Evolutionary conservation across 2,888 invertebrate genomes (phyloP), one percentile per base, ranked within the genome.

Genomic region (Acanthoscelides obtectus): DNA sequence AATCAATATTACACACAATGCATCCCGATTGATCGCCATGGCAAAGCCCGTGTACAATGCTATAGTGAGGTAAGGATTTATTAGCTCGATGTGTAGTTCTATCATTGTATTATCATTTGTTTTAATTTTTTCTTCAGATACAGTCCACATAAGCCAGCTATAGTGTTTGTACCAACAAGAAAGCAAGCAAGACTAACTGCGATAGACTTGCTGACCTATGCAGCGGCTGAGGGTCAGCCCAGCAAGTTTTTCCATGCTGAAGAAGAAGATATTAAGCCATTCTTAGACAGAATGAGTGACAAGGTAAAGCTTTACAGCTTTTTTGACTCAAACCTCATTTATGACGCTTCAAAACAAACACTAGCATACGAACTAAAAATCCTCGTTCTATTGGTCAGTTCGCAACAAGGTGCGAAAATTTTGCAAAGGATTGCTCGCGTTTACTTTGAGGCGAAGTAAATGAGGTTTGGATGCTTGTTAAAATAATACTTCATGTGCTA

Each of bases 1-100:
- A 20, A 95, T 98, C 86, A 99, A 98, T 87, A 94, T 99, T 66
- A 97, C 98, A 0, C 99, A 99, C 87, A 98, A 98, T 82, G 96
- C 95, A 0, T 96, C 98, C 0, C 90, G 99, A 17, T 70, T 99
- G 27, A 94, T 98, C 0, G 96, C 99, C 0, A 99, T 99, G 99
- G 94, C 96, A 0, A 98, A 98, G 83, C 99, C 99, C 0, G 94
- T 97, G 0, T 99, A 98, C 87, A 97, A 97, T 86, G 92, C 96
- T 0, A 94, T 99, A 64, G 66, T 66, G 8, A 45, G 45, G 45
- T 45, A 45, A 45, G 45, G 45, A n/a, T n/a, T n/a, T n/a, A n/a
- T n/a, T n/a, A n/a, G n/a, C n/a, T n/a, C n/a, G n/a, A 12, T 45
- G 8, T 45, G 5, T 45, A 17, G n/a, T n/a, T n/a, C 1, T 12